Conservation (phyloP, 2,797 vertebrate genomes). For the Coracias cyanogaster region DNA sequence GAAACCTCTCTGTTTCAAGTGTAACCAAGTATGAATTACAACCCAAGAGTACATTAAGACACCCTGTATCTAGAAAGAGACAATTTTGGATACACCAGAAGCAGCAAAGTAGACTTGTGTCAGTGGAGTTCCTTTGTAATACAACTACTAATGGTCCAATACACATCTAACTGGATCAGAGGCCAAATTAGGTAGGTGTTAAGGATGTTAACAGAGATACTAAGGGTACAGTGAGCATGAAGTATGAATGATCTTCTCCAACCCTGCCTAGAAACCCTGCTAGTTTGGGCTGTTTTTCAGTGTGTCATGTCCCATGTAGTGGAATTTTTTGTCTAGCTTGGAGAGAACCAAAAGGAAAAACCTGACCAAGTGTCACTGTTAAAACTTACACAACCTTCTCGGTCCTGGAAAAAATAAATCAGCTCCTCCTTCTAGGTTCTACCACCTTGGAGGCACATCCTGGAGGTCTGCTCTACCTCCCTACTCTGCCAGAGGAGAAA, state of each 20-base stretch:
- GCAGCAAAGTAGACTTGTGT: neutral
- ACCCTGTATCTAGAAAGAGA: neutral
- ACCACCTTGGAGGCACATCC: neutral
- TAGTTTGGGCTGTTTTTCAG: neutral
- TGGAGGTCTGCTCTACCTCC: neutral
- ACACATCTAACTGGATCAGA: neutral
- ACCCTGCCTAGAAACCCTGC: neutral
- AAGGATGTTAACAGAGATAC: neutral
- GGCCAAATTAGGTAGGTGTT: neutral
- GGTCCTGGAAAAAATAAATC: neutral
- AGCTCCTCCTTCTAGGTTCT: neutral
- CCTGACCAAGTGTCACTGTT: neutral
- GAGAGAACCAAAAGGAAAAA: neutral
- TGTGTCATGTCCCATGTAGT: rapidly evolving
- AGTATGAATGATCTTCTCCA: neutral
- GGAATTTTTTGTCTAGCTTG: neutral
- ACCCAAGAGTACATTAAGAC: neutral
- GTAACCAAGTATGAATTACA: neutral
- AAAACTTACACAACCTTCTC: neutral
- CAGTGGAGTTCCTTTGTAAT: neutral
- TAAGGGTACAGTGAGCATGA: neutral
- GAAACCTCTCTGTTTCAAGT: neutral
- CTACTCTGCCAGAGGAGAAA: neutral
- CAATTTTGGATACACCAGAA: neutral
- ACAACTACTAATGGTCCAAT: neutral